phyloP scores from a whole-genome alignment of 2,888 invertebrate species.

The Cynaeus angustus region DNA sequence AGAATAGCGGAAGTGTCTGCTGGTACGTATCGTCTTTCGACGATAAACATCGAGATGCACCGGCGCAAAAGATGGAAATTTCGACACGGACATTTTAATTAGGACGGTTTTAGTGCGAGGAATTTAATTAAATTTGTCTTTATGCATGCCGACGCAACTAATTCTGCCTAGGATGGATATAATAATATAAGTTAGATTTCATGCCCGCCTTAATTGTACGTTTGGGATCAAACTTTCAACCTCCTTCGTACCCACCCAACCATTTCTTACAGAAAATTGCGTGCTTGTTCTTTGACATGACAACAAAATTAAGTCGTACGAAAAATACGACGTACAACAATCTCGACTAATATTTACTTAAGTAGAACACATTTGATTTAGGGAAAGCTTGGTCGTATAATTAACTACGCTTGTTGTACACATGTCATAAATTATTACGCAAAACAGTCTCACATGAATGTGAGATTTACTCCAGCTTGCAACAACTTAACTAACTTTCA shows the following conservation, averaged over 20 bases:
- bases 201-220: conserved; percentile 48
- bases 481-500: neutral
- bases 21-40: conserved; percentile 31
- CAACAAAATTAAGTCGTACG: conserved; percentile 24
- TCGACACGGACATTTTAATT: conserved; percentile 52
- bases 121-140: conserved; percentile 53
- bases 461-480: neutral
- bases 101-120: conserved; percentile 51
- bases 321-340: conserved; percentile 27
- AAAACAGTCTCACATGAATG: neutral
- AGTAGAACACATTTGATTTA: conserved; percentile 7
- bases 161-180: conserved; percentile 47
- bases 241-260: conserved; percentile 33
- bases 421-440: conserved; percentile 7
- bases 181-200: conserved; percentile 50
- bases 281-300: conserved; percentile 26
- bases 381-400: neutral
- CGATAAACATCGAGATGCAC: conserved; percentile 48
- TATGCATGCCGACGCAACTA: conserved; percentile 52
- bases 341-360: conserved; percentile 13
- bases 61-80: conserved; percentile 43
- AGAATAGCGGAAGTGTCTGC: conserved; percentile 44
- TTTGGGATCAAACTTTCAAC: conserved; percentile 51
- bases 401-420: conserved; percentile 5
- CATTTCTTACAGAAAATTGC: conserved; percentile 49